Conservation (phyloP, 2,797 vertebrate species). For the Brotula barbata region DNA sequence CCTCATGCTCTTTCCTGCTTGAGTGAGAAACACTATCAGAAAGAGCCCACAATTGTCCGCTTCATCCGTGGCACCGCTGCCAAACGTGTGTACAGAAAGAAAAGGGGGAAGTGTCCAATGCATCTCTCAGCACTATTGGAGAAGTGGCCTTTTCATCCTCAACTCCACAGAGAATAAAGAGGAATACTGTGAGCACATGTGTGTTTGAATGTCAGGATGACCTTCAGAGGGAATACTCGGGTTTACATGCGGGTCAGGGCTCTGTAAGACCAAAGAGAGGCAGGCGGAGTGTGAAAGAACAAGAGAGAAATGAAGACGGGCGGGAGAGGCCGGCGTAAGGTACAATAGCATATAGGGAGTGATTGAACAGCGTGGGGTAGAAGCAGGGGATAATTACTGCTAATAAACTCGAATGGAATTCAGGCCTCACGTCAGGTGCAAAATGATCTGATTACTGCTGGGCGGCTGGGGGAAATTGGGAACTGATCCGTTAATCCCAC, state of each 20-base stretch:
- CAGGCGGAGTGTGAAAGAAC: not conserved
- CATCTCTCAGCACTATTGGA: constrained; percentile 40
- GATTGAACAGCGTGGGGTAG: constrained; percentile 69
- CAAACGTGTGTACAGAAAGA: constrained; percentile 32
- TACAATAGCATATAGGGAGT: constrained; percentile 53
- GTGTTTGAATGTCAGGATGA: constrained; percentile 40
- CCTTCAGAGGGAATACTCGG: constrained; percentile 39
- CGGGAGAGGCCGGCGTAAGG: constrained; percentile 45
- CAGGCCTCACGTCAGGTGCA: constrained; percentile 81
- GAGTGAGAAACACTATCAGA: constrained; percentile 72
- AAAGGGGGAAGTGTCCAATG: constrained; percentile 27
- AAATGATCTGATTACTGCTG: constrained; percentile 82
- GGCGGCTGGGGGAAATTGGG: constrained; percentile 78
- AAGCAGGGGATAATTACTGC: constrained; percentile 80
- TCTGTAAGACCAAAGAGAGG: not conserved
- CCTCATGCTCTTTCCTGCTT: constrained; percentile 71
- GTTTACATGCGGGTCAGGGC: constrained; percentile 5
- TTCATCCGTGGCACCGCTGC: constrained; percentile 48
- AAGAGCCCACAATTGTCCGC: constrained; percentile 64
- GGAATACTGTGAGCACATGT: constrained; percentile 15
- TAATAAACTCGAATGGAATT: constrained; percentile 86
- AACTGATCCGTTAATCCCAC: constrained; percentile 83
- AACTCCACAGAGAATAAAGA: constrained; percentile 36
- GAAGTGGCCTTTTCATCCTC: constrained; percentile 53
- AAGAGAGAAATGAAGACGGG: constrained; percentile 22